Conservation (phyloP, 2,113 vertebrate genomes). For the Cynopterus brachyotis region DNA sequence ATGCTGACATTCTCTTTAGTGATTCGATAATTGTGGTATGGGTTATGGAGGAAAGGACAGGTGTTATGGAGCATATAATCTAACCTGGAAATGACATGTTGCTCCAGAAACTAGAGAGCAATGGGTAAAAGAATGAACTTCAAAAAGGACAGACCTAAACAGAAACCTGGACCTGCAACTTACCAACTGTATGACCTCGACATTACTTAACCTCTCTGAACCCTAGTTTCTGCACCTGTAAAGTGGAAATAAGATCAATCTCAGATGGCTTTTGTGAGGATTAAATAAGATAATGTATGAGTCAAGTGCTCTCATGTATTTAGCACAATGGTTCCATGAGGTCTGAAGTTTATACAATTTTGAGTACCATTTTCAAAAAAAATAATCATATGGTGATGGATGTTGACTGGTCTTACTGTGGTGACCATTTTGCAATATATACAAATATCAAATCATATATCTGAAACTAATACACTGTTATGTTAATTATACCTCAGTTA, state of each 20-base stretch:
- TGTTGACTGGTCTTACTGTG: neutral
- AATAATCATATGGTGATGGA: neutral
- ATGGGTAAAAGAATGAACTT: neutral
- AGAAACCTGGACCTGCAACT: neutral
- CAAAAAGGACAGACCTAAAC: neutral
- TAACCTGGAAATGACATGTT: neutral
- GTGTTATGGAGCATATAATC: neutral
- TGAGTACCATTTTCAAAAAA: neutral
- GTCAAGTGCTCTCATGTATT: neutral
- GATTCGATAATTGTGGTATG: neutral
- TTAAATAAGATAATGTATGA: neutral
- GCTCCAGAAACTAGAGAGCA: neutral
- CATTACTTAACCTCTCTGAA: neutral
- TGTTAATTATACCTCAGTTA: neutral
- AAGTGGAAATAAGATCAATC: neutral
- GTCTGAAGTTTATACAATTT: neutral
- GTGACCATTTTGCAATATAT: neutral
- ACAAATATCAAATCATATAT: neutral
- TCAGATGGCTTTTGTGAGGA: neutral
- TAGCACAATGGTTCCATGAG: neutral
- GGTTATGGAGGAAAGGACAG: neutral
- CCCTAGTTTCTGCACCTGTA: neutral
- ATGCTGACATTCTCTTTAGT: neutral
- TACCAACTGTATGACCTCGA: neutral
- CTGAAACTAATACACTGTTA: neutral